Base-by-base conservation (phyloP, 1,140 invertebrate genomes). In the Telenomus remus region DNA sequence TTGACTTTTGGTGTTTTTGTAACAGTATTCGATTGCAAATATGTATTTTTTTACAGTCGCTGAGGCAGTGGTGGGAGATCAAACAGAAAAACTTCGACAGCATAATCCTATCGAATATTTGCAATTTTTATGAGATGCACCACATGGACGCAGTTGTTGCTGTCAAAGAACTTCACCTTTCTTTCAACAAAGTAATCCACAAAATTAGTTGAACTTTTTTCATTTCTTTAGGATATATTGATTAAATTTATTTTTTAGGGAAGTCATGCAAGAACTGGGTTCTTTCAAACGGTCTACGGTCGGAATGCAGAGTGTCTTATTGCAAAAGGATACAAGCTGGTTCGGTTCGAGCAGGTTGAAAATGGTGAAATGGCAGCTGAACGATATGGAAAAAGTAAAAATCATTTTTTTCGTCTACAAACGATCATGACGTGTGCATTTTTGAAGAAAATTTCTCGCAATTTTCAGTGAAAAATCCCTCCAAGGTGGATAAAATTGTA, bases 121-220 rank as follows among this genome's bases (percentile, higher is more conserved):
- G 97, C 1, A 99, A 99, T 89, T 99, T 99, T 89, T 99, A 99
- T 89, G 98, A 99, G 87, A 83, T 99, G 7, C 99, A 97, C 85
- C 97, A 99, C 79, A 99, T 98, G 97, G 98, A 99, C 91, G 98
- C 98, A 43, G 94, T 96, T 8, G 92, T 94, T 70, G 96, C 92
- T 3, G 96, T 98, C 0, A 95, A 95, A 78, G 95, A 98, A 85
- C 89, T 99, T 0, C 94, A 94, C 37, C 92, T 99, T 39, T 92
- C 95, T 16, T 98, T 93, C 81, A 99, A 99, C 97, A 95, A 94
- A 89, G 96, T 97, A n/a, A n/a, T n/a, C n/a, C n/a, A n/a, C n/a
- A n/a, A n/a, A n/a, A n/a, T n/a, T n/a, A n/a, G n/a, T n/a, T n/a
- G n/a, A n/a, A n/a, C n/a, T n/a, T n/a, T n/a, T n/a, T n/a, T n/a